Evolutionary conservation across 2,888 invertebrate genomes (phyloP).

Genomic region (Erynnis tages): DNA sequence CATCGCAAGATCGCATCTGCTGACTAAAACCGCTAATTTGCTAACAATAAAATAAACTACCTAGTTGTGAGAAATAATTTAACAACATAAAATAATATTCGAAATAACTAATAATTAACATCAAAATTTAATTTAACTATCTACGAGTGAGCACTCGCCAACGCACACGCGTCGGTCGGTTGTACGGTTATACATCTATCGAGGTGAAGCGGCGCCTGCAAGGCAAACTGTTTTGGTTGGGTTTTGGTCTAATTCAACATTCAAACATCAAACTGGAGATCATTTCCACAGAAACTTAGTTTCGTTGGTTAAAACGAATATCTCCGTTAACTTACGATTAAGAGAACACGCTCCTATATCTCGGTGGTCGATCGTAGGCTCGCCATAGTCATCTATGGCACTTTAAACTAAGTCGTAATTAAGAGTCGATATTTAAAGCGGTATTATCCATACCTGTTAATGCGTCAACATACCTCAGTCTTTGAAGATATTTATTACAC

Average conservation of each 20-base stretch:
- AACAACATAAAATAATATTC: constrained; percentile 10
- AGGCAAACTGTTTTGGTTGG: constrained; percentile 37
- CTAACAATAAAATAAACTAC: constrained; percentile 8
- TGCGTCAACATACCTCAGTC: constrained; percentile 51
- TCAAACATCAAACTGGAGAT: constrained; percentile 38
- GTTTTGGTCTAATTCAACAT: constrained; percentile 50
- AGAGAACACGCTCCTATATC: constrained; percentile 43
- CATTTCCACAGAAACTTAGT: constrained; percentile 43
- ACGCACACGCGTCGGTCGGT: constrained; percentile 11
- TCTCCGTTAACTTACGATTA: constrained; percentile 34
- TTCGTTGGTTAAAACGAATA: constrained; percentile 37
- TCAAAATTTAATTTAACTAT: constrained; percentile 3
- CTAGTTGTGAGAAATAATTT: constrained; percentile 1
- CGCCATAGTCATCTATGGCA: constrained; percentile 44
- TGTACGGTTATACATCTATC: constrained; percentile 27
- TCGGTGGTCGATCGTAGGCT: constrained; percentile 34
- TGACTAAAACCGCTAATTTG: constrained; percentile 5
- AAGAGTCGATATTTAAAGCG: constrained; percentile 15
- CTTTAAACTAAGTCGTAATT: constrained; percentile 30
- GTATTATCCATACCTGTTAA: constrained; percentile 34
- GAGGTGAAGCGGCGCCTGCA: constrained; percentile 22
- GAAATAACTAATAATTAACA: constrained; percentile 13
- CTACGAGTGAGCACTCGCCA: constrained; percentile 11
- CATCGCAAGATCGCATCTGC: too few species aligned
- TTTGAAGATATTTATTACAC: constrained; percentile 36